phyloP scores from a whole-genome alignment of 2,888 invertebrate genomes.

The Sepiola atlantica region DNA sequence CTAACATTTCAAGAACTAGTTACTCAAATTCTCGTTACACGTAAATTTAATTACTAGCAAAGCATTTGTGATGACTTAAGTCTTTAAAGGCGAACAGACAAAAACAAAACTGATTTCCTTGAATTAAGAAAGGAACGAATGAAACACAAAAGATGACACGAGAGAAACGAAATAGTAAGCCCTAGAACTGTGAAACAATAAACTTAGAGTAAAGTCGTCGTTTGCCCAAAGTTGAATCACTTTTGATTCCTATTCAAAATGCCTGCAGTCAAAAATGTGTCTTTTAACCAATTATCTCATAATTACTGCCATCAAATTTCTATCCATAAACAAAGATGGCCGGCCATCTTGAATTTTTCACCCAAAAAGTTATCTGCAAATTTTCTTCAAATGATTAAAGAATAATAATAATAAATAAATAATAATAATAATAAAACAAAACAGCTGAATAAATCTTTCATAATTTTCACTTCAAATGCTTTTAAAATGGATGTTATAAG shows the following conservation, averaged over 20 bases:
- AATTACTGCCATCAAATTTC: conserved; percentile 22
- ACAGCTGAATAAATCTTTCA: not conserved
- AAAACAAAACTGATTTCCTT: not conserved
- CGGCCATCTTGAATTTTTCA: not conserved
- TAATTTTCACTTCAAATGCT: not conserved
- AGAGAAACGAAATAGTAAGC: not conserved
- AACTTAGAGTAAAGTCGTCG: not conserved
- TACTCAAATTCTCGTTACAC: not conserved
- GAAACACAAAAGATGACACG: not conserved
- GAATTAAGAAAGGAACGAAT: not conserved
- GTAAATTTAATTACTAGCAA: not conserved
- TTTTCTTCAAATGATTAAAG: not conserved
- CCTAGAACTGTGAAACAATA: not conserved
- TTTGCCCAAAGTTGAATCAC: not conserved
- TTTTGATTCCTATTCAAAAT: not conserved
- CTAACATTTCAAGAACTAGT: not conserved
- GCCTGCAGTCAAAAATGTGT: conserved; percentile 8
- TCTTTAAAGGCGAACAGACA: not conserved
- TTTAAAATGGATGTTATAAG: not conserved
- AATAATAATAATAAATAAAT: too few relatives aligned
- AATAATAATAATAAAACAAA: not conserved
- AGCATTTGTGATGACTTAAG: not conserved
- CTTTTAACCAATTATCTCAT: not conserved
- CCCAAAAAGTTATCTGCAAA: not conserved
- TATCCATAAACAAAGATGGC: conserved; percentile 16